Evolutionary conservation across 2,888 invertebrate species (phyloP).

Genomic region (Dendrolimus houi): DNA sequence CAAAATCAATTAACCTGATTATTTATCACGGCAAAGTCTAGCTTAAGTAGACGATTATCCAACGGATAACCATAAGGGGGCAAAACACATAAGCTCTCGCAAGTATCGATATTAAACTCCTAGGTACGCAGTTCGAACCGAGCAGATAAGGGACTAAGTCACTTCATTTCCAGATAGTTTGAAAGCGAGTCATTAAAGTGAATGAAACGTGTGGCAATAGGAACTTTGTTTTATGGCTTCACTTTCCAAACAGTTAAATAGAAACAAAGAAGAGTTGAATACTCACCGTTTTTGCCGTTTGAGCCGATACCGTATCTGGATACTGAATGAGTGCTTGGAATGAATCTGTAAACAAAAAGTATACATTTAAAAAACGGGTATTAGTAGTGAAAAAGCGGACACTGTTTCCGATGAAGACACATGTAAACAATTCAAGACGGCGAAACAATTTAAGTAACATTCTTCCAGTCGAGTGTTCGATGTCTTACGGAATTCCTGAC

Average conservation of each 20-base stretch:
- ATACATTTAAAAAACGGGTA: conserved; percentile 1
- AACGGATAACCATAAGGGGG: background rate
- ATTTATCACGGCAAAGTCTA: no score
- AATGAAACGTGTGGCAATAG: conserved; percentile 65
- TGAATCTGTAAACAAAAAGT: conserved; percentile 82
- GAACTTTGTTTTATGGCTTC: conserved; percentile 66
- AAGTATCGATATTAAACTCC: conserved; percentile 28
- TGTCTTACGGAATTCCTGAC: conserved; percentile 34
- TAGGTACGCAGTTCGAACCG: conserved; percentile 25
- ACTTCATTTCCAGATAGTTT: conserved; percentile 59
- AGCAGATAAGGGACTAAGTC: conserved; percentile 35
- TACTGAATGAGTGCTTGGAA: conserved; percentile 99
- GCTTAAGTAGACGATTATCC: no score
- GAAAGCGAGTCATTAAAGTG: conserved; percentile 61
- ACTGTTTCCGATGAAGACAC: conserved; percentile 12
- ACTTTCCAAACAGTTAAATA: conserved; percentile 63
- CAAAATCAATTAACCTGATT: no score
- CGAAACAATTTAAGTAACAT: conserved; percentile 24
- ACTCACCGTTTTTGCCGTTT: conserved; percentile 95
- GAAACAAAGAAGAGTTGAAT: conserved; percentile 56
- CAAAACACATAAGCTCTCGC: background rate
- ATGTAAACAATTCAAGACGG: conserved; percentile 15
- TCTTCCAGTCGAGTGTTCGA: conserved; percentile 30
- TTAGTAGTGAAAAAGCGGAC: background rate
- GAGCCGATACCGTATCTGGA: conserved; percentile 97